Evolutionary conservation across 1,140 invertebrate genomes (phyloP), one percentile per base, ranked within the genome.

Genomic region (Babylonia areolata): DNA sequence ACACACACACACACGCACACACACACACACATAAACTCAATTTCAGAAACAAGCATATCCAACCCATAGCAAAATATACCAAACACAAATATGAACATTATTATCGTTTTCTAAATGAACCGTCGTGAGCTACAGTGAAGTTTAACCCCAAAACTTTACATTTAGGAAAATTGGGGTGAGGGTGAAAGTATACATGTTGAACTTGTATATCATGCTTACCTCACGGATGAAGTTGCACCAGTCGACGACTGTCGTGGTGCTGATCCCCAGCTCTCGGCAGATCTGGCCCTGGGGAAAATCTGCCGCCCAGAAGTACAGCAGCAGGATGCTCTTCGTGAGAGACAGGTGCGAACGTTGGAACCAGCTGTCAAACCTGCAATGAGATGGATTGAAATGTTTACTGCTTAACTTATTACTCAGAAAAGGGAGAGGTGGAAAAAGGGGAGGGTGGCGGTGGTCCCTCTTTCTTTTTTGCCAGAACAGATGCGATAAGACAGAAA

Each of bases 181-280:
- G 64, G 64, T 71, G 64, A 71, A 71, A 33, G 64, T 71, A 71
- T 33, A 71, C 23, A 71, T 71, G 64, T 71, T 71, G 31, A 71
- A 33, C 23, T 58, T 58, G 12, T n/a, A n/a, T n/a, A n/a, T n/a
- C n/a, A 71, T 71, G 64, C 64, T 71, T 33, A 80, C 69, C 51
- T 86, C 87, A 33, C 87, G 37, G 37, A 81, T 69, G 80, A 88
- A 85, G 71, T 86, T 88, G 40, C 37, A 75, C 87, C 84, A 88
- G 42, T 88, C 80, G 3, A 85, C 51, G 35, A 85, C 79, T 75
- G 87, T 78, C 42, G 51, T 73, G 35, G 75, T 51, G 64, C 33
- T 42, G 28, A 88, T 31, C 23, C 40, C 35, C 37, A 64, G 15
- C 35, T 88, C 78, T 35, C 46, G 31, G 15, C 17, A 23, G n/a